Evolutionary conservation across 2,888 invertebrate genomes (phyloP), one percentile per base, ranked within the genome.

Genomic region (Campoplex nolae): DNA sequence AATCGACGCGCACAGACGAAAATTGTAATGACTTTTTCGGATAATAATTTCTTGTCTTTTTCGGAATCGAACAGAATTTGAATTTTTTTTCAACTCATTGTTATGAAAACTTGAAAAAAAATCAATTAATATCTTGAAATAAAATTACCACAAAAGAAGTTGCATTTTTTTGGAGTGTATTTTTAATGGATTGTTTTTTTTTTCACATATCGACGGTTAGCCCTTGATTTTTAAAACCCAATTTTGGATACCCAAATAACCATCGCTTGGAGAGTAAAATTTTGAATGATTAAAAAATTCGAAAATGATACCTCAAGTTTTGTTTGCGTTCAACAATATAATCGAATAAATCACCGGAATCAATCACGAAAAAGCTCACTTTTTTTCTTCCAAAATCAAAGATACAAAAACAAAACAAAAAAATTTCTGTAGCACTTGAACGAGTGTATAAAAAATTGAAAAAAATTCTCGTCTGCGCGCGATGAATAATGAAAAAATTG

Each of bases 401-500:
- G 42, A 42, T 9, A 42, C 42, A 42, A 42, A 42, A 73, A 73
- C 11, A 3, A 6, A 45, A n/a, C 45, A 45, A 4, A 7, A 48
- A 9, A 23, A 45, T 23, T 28, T 54, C 16, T 73, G 35, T 51
- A 4, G 16, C 8, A n/a, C 23, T 58, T 7, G 35, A 32, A 45
- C 76, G 32, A 45, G 28, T 45, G 48, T 28, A 28, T 11, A 62
- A 48, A 62, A 18, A 58, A 62, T 62, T 48, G 23, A 16, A 4
- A 1, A 65, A 70, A 48, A 51, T 80, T 76, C 65, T 75, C 75
- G 78, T 78, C 70, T 82, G 71, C 51, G 67, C 58, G 54, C 32
- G 18, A 51, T 45, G 54, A 68, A 62, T 58, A 54, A 71, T 82
- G 68, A 74, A 80, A 87, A 70, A 85, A 65, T 38, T 68, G 71